Percentiles rank a stretch among this genome's conserved stretches.
These are phyloP conservation scores for Oostethus manadensis DNA, from an alignment of 2,113 vertebrate species.

Conservation along the genomic window DNA sequence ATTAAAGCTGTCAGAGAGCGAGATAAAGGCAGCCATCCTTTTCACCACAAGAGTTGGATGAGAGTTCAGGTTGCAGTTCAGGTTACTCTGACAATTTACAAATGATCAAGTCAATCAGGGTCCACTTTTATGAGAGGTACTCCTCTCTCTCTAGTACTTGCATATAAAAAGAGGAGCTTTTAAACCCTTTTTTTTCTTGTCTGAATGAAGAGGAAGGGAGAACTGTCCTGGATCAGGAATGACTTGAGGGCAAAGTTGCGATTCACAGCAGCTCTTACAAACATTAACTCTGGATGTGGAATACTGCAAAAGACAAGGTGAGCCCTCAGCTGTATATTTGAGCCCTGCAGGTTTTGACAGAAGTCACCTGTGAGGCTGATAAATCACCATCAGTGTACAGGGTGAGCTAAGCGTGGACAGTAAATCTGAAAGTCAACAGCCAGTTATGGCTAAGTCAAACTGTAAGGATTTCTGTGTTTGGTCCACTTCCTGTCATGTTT, in stretches of 20 bases:
- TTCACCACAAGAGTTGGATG: constrained; percentile 30
- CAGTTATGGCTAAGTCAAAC: constrained; percentile 52
- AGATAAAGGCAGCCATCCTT: constrained; percentile 31
- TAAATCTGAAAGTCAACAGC: constrained; percentile 74
- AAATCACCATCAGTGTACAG: constrained; percentile 63
- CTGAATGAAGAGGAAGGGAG: constrained; percentile 28
- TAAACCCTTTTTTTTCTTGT: constrained; percentile 25
- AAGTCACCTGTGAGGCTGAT: constrained; percentile 60
- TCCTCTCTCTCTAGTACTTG: constrained; percentile 17
- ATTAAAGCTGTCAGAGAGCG: constrained; percentile 33
- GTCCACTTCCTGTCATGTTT: constrained; percentile 56
- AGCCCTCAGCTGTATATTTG: constrained; percentile 48
- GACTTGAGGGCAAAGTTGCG: constrained; percentile 19
- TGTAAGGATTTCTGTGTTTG: constrained; percentile 53
- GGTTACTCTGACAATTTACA: constrained; percentile 42
- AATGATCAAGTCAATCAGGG: constrained; percentile 21
- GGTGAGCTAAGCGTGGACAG: constrained; percentile 49
- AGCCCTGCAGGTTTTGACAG: constrained; percentile 56
- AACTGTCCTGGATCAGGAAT: constrained; percentile 9
- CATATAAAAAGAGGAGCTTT: constrained; percentile 29
- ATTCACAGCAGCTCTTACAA: constrained; percentile 23
- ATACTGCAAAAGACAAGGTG: constrained; percentile 39
- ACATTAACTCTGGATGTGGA: constrained; percentile 33
- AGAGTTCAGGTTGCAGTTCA: constrained; percentile 26
- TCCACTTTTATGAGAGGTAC: constrained; percentile 28